Base-by-base conservation (phyloP, 2,113 vertebrate genomes). In the Catharus minimus region DNA sequence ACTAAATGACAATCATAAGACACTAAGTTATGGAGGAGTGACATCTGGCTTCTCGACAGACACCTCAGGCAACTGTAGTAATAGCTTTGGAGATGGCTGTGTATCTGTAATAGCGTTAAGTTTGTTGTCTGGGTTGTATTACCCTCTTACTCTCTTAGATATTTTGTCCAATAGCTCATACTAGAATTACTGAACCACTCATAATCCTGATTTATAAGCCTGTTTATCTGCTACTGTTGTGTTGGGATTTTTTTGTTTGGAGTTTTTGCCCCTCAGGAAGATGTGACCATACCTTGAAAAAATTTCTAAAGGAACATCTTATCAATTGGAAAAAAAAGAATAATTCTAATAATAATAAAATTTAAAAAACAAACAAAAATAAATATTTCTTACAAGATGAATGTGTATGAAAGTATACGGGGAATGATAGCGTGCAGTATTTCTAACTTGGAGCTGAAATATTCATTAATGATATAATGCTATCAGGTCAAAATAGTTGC, bases 31-130 rank as follows among this genome's bases (percentile, higher is more conserved):
- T 82, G 85, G 92, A 95, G 89, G 65, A 97, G 76, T 96, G 97
- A 96, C 97, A 97, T 97, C 97, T 98, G 97, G 96, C 88, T 95
- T 89, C 92, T 96, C 82, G 10, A 95, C 93, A 96, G 86, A 91
- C 91, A 97, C 96, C 96, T 94, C 96, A 94, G 93, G 97, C 97
- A 96, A 96, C 81, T 67, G 82, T 56, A 77, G 77, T 97, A 97
- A 98, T 97, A 96, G 95, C 96, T 97, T 95, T 43, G 60, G 92
- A 97, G 95, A 97, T 85, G 84, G 86, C 84, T 96, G 55, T 96
- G 81, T 91, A 53, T 96, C 62, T 84, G 90, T 95, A 97, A 97
- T 88, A 84, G 67, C 87, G 93, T 96, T 96, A 95, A 90, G 83
- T 95, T 96, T 93, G 84, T 82, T 96, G 82, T 88, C 74, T 94